Percentiles rank a stretch among this genome's conserved stretches.
Conservation (phyloP, 2,113 vertebrate genomes). For the Chloebia gouldiae region DNA sequence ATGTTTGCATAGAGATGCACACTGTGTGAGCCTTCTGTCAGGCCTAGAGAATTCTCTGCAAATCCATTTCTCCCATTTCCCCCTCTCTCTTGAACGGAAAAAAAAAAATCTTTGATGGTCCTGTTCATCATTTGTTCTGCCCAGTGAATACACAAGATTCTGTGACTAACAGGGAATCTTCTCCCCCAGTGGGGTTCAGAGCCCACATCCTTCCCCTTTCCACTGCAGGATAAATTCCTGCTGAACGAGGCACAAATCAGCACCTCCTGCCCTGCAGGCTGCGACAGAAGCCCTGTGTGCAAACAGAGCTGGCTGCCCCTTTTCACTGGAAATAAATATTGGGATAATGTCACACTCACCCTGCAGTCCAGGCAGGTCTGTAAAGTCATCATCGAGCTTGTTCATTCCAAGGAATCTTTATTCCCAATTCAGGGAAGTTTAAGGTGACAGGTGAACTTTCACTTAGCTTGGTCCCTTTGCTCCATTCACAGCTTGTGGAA, state of each 20-base stretch:
- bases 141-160: background rate
- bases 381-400: background rate
- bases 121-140: background rate
- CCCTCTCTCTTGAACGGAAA: background rate
- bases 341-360: background rate
- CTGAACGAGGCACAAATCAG: background rate
- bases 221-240: background rate
- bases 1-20: background rate
- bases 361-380: too few species aligned
- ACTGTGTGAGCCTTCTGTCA: background rate
- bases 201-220: background rate
- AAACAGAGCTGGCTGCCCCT: background rate
- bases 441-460: background rate
- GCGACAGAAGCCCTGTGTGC: rapidly evolving
- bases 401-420: background rate
- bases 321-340: background rate
- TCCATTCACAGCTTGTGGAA: background rate
- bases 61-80: background rate
- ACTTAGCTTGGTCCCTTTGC: background rate
- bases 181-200: background rate
- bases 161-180: background rate
- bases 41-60: background rate
- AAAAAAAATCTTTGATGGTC: background rate
- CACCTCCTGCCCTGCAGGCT: background rate
- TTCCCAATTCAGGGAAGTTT: background rate